Evolutionary conservation across 2,888 invertebrate genomes (phyloP).

Genomic region (Aethes cnicana): DNA sequence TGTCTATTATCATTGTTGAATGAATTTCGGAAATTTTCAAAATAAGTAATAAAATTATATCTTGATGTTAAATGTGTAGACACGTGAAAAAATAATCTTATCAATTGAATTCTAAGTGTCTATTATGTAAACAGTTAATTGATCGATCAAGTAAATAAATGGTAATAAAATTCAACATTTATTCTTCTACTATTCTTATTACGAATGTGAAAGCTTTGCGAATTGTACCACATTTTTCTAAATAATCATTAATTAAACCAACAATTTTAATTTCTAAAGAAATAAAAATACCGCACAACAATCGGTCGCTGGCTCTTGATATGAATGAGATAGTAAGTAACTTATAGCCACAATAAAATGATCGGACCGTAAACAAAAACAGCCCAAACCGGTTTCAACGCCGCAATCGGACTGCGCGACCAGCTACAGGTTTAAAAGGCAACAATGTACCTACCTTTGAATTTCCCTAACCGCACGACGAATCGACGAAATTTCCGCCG

Average conservation of each 20-base stretch:
- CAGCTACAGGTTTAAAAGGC: too few relatives aligned
- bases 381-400: constrained; percentile 53
- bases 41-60: constrained; percentile 11
- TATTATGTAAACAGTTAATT: constrained; percentile 14
- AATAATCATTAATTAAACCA: too few relatives aligned
- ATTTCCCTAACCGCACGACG: too few relatives aligned
- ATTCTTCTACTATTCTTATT: background rate
- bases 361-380: constrained; percentile 75
- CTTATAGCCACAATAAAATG: constrained; percentile 68
- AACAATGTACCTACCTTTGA: too few relatives aligned
- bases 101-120: constrained; percentile 18
- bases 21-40: constrained; percentile 18
- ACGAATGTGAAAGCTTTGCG: too few relatives aligned
- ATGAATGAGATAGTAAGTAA: constrained; percentile 65
- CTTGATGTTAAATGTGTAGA: constrained; percentile 22
- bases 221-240: too few relatives aligned
- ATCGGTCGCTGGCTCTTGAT: constrained; percentile 42
- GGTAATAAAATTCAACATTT: background rate
- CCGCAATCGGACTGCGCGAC: constrained; percentile 29
- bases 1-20: constrained; percentile 25
- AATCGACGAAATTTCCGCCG: too few relatives aligned
- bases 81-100: background rate
- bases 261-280: background rate
- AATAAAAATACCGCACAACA: background rate
- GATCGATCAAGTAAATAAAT: constrained; percentile 28